Evolutionary conservation across 2,888 invertebrate species (phyloP).

Genomic region (Ophion obscuratus): DNA sequence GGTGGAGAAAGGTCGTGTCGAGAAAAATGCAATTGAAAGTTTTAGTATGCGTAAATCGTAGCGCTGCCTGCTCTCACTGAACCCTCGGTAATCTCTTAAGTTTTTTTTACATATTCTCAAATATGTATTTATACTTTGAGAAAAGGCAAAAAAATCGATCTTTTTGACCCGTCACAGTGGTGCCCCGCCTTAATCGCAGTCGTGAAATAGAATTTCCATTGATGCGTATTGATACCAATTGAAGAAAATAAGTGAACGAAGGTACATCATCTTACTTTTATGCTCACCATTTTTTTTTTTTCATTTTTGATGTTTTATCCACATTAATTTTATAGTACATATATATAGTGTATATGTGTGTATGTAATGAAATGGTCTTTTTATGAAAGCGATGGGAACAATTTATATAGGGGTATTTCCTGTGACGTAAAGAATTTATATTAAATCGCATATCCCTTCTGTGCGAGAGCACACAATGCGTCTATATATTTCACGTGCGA

Average conservation of each 20-base stretch:
- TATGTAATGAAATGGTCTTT: background rate
- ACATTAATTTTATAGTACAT: too few relatives aligned
- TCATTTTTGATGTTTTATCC: too few relatives aligned
- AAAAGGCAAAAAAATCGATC: too few relatives aligned
- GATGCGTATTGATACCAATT: background rate
- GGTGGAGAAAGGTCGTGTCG: too few relatives aligned
- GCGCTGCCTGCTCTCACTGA: too few relatives aligned
- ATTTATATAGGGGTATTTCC: background rate
- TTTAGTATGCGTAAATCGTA: too few relatives aligned
- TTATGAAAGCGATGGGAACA: background rate
- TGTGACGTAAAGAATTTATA: constrained; percentile 49
- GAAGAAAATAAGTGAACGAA: background rate
- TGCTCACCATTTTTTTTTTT: too few relatives aligned
- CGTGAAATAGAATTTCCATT: background rate
- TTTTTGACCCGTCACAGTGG: too few relatives aligned
- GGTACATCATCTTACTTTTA: background rate
- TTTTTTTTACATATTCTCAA: too few relatives aligned
- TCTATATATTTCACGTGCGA: constrained; percentile 30
- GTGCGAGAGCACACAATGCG: constrained; percentile 4
- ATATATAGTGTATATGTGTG: background rate
- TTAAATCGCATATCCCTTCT: constrained; percentile 46
- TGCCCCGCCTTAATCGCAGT: background rate
- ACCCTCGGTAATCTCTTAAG: too few relatives aligned
- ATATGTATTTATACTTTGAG: too few relatives aligned
- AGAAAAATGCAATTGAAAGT: too few relatives aligned